Percentiles rank a stretch among this genome's conserved stretches.
Conservation (phyloP, 1,140 invertebrate genomes). For the Gonatopus flavifemur region DNA sequence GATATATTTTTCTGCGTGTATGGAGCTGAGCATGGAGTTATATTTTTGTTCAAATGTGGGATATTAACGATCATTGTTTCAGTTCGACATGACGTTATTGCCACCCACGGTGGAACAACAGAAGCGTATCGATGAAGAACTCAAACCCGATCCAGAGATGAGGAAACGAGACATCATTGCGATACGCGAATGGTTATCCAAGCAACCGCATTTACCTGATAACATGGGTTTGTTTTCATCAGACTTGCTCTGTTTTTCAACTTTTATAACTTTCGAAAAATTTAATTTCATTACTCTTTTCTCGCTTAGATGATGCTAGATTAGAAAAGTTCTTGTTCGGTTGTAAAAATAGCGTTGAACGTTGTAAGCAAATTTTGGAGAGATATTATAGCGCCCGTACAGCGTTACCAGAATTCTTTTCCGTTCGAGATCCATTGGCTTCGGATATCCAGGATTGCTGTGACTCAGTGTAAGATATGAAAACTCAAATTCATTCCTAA, state of each 20-base stretch:
- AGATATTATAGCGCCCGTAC: conserved; percentile 55
- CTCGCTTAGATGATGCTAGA: conserved; percentile 51
- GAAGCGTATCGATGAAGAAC: conserved; percentile 43
- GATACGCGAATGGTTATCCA: conserved; percentile 54
- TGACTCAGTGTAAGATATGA: conserved; percentile 42
- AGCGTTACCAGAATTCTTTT: conserved; percentile 57
- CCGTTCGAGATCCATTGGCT: conserved; percentile 48
- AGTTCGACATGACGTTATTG: conserved; percentile 45
- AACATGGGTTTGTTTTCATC: conserved; percentile 49
- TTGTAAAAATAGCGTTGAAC: conserved; percentile 60
- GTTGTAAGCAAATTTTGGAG: conserved; percentile 58
- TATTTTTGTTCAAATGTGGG: neutral
- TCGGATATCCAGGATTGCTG: conserved; percentile 49
- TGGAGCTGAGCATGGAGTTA: neutral
- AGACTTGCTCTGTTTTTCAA: neutral
- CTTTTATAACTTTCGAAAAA: neutral
- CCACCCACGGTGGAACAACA: conserved; percentile 50
- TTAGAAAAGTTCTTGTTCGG: conserved; percentile 58
- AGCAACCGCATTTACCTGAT: conserved; percentile 57
- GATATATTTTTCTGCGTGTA: no score
- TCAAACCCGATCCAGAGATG: conserved; percentile 47
- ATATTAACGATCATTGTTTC: neutral
- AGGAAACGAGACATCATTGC: conserved; percentile 43
- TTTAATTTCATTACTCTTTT: conserved; percentile 10
- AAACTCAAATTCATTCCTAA: no score